Evolutionary conservation across 2,797 vertebrate species (phyloP).

Genomic region (Pangasius krempfi): DNA sequence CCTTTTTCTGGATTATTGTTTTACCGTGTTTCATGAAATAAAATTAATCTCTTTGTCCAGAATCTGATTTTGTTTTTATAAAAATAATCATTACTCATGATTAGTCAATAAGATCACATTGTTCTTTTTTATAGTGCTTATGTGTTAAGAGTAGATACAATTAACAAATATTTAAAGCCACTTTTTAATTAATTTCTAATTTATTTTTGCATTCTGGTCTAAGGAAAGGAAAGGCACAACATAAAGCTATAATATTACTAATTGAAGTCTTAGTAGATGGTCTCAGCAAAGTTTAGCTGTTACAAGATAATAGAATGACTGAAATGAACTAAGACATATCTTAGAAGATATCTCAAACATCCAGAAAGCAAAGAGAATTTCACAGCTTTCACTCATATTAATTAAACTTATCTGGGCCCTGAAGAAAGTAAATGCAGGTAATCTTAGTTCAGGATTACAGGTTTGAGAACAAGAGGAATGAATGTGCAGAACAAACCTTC

Average conservation of each 20-base stretch:
- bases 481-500: not conserved
- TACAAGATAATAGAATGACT: not conserved
- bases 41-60: slow-evolving; percentile 47
- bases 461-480: not conserved
- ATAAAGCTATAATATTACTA: not conserved
- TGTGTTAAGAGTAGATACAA: not conserved
- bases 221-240: not conserved
- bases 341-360: not conserved
- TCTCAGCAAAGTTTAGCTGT: not conserved
- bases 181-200: not conserved
- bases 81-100: slow-evolving; percentile 12
- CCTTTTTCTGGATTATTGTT: slow-evolving; percentile 61
- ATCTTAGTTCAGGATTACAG: not conserved
- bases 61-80: slow-evolving; percentile 22
- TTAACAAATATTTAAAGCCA: not conserved
- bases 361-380: not conserved
- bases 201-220: not conserved
- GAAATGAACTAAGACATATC: not conserved
- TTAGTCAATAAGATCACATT: not conserved
- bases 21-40: slow-evolving; percentile 52
- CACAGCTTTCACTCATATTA: not conserved
- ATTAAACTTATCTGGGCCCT: not conserved
- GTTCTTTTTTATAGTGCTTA: not conserved
- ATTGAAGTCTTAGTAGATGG: not conserved
- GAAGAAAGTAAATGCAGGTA: not conserved